Evolutionary conservation across 2,888 invertebrate species (phyloP).

Genomic region (Stegophylla sp.): DNA sequence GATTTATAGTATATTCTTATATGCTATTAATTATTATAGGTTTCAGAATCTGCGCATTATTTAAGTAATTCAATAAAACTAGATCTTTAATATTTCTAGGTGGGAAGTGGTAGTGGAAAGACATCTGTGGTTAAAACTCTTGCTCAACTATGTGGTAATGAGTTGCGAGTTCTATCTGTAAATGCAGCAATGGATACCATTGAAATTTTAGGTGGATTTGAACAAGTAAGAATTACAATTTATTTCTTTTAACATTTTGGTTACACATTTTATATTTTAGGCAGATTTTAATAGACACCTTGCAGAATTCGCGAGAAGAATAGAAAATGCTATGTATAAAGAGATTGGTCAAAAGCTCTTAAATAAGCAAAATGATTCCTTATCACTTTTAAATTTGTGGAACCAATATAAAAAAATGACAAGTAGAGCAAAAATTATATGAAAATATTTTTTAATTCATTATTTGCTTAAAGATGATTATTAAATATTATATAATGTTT

Average conservation of each 20-base stretch:
- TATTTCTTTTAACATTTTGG: too few relatives aligned
- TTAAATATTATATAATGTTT: not conserved
- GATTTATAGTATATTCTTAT: too few relatives aligned
- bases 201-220: conserved; percentile 95
- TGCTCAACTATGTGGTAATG: conserved; percentile 77
- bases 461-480: not conserved
- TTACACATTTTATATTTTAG: conserved; percentile 41
- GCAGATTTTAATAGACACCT: conserved; percentile 61
- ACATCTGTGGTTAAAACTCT: conserved; percentile 78
- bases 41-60: too few relatives aligned
- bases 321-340: conserved; percentile 42
- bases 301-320: conserved; percentile 51
- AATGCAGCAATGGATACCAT: conserved; percentile 94
- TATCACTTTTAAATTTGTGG: conserved; percentile 25
- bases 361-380: not conserved
- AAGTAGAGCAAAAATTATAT: conserved; percentile 14
- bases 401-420: conserved; percentile 41
- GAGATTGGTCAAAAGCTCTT: conserved; percentile 24
- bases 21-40: too few relatives aligned
- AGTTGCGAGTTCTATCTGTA: conserved; percentile 78
- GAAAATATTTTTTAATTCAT: not conserved
- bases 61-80: too few relatives aligned
- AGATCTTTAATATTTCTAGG: conserved; percentile 65
- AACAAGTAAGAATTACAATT: conserved; percentile 80
- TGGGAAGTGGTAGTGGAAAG: conserved; percentile 83